A percentile compares a stretch with the other conserved stretches of the same genome.
phyloP scores from a whole-genome alignment of 2,888 invertebrate species.

The Mythimna ferrago region DNA sequence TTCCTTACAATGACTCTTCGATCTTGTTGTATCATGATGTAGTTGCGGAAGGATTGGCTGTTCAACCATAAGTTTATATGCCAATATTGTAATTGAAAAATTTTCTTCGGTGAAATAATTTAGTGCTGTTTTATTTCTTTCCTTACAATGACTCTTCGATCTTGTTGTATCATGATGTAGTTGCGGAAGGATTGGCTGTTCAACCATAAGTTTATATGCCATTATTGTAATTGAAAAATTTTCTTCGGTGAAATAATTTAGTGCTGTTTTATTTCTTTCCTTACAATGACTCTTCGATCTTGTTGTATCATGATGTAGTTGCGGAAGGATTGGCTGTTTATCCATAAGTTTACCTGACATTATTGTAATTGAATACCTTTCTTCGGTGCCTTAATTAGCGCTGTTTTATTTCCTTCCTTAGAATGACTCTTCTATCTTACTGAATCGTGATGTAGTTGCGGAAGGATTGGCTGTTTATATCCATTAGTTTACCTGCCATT shows the following conservation, averaged over 20 bases:
- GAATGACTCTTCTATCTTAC: constrained; percentile 10
- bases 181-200: neutral
- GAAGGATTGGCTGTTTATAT: neutral
- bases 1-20: constrained; percentile 15
- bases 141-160: constrained; percentile 15
- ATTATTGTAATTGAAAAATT: neutral
- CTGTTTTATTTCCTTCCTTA: constrained; percentile 10
- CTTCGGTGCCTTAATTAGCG: constrained; percentile 2
- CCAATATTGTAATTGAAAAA: neutral
- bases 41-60: neutral
- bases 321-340: neutral
- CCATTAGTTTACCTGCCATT: no score
- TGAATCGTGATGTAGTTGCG: no score
- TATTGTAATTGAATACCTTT: neutral
- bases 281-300: constrained; percentile 6
- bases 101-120: constrained; percentile 10
- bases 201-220: no score
- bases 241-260: constrained; percentile 10
- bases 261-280: constrained; percentile 7
- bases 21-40: neutral
- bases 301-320: neutral
- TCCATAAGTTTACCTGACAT: neutral
- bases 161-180: no score
- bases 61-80: no score
- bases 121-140: constrained; percentile 2